Evolutionary conservation across 2,113 vertebrate species (phyloP).

Genomic region (Cairina moschata): DNA sequence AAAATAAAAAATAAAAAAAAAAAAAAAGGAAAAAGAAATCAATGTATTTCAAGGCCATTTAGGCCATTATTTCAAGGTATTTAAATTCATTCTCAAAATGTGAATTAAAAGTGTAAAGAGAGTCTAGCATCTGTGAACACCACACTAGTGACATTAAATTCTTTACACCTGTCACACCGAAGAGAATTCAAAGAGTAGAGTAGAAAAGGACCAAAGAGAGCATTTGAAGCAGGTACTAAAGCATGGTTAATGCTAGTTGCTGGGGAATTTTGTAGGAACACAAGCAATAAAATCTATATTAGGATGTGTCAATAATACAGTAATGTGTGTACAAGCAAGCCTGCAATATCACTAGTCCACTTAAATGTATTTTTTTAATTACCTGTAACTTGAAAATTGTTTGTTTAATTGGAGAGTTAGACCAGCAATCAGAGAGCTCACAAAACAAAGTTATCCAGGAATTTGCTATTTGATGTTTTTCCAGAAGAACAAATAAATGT

Average conservation of each 20-base stretch:
- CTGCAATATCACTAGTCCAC: too few species aligned
- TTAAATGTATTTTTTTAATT: not conserved
- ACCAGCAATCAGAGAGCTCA: not conserved
- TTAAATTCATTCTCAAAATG: not conserved
- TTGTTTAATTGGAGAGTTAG: not conserved
- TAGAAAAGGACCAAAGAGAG: not conserved
- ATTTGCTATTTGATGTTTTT: not conserved
- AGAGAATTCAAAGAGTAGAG: not conserved
- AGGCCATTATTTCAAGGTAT: too few species aligned
- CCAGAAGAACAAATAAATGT: not conserved
- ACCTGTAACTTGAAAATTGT: not conserved
- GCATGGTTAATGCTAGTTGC: not conserved
- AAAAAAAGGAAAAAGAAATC: too few species aligned
- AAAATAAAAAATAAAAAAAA: too few species aligned
- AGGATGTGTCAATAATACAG: not conserved
- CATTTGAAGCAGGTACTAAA: not conserved
- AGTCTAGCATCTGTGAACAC: not conserved
- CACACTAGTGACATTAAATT: not conserved
- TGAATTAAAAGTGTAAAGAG: not conserved
- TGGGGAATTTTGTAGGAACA: not conserved
- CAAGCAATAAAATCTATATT: not conserved
- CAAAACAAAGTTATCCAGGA: not conserved
- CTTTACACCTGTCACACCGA: not conserved
- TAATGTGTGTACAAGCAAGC: not conserved
- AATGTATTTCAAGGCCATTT: not conserved